A percentile compares a stretch with the other conserved stretches of the same genome.
phyloP scores from a whole-genome alignment of 2,888 invertebrate species.

The Synanthedon myopaeformis region DNA sequence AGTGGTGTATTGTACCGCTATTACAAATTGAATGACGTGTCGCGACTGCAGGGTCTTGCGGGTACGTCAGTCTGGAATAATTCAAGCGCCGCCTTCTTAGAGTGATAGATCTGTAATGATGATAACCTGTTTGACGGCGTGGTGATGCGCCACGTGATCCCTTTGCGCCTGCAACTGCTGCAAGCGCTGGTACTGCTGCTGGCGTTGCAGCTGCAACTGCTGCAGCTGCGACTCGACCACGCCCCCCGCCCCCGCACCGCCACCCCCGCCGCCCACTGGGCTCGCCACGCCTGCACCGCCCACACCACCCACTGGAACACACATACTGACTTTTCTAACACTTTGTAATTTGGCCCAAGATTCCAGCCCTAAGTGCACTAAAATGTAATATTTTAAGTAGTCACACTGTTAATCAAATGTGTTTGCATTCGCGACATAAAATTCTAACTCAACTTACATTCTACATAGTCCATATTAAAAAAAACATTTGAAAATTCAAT shows the following conservation, averaged over 20 bases:
- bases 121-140: conserved; percentile 45
- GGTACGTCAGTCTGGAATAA: no score
- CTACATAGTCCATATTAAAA: background rate
- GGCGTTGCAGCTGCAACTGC: conserved; percentile 66
- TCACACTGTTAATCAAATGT: no score
- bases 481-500: background rate
- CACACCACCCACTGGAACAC: conserved; percentile 8
- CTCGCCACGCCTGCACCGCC: conserved; percentile 21
- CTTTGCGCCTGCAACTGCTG: conserved; percentile 73
- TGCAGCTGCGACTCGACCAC: conserved; percentile 42
- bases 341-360: no score
- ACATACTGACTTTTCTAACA: background rate
- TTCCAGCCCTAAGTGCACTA: no score
- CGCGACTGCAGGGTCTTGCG: no score
- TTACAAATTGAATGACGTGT: no score
- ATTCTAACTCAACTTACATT: background rate
- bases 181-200: conserved; percentile 73
- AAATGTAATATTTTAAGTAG: no score
- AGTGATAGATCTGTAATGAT: no score
- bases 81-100: no score
- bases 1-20: no score
- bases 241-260: conserved; percentile 22
- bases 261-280: conserved; percentile 17
- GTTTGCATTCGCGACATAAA: no score
- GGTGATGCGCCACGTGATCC: conserved; percentile 65